Evolutionary conservation across 2,888 invertebrate species (phyloP).

Genomic region (Caenorhabditis sp.): DNA sequence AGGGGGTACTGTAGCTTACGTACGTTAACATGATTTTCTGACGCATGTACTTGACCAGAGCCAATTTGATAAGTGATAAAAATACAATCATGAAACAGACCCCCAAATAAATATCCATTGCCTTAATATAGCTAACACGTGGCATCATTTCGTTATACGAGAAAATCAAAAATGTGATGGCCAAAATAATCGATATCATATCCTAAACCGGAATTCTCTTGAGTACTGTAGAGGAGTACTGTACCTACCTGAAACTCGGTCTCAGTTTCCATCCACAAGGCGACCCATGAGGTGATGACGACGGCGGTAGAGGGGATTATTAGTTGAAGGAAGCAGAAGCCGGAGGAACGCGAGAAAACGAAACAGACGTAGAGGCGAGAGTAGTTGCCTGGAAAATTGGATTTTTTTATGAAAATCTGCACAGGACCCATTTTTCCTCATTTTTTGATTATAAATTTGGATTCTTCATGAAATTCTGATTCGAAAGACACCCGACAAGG

Average conservation of each 20-base stretch:
- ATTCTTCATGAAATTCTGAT: not conserved
- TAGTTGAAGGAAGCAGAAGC: slow-evolving; percentile 67
- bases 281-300: slow-evolving; percentile 71
- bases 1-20: slow-evolving; percentile 2
- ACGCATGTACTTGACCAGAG: slow-evolving; percentile 68
- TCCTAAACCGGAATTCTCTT: slow-evolving; percentile 44
- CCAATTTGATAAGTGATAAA: slow-evolving; percentile 68
- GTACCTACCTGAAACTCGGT: slow-evolving; percentile 54
- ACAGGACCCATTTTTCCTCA: no score
- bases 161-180: slow-evolving; percentile 68
- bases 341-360: slow-evolving; percentile 63
- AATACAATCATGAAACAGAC: slow-evolving; percentile 70
- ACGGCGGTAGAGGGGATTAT: slow-evolving; percentile 70
- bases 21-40: slow-evolving; percentile 52
- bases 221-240: not conserved
- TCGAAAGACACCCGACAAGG: no score
- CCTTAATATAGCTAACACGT: slow-evolving; percentile 64
- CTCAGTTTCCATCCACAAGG: slow-evolving; percentile 71
- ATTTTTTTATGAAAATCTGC: not conserved
- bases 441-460: no score
- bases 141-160: slow-evolving; percentile 68
- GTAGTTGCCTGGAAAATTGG: slow-evolving; percentile 47
- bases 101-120: slow-evolving; percentile 65
- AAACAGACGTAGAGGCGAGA: slow-evolving; percentile 69
- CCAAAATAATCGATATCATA: slow-evolving; percentile 69